Evolutionary conservation across 2,888 invertebrate species (phyloP).

Genomic region (Pelosia muscerda): DNA sequence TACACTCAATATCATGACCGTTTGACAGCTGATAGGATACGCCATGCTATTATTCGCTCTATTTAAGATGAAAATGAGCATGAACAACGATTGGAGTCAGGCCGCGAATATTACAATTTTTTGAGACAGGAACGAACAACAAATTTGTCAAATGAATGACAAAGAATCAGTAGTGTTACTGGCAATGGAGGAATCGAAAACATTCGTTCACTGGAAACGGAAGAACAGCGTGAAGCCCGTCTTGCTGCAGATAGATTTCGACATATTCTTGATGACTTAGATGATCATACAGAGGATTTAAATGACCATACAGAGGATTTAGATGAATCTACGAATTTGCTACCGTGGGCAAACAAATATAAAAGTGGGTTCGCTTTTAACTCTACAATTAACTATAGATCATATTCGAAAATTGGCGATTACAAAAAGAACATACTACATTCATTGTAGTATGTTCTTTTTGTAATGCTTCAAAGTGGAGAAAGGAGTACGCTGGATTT

Average conservation of each 20-base stretch:
- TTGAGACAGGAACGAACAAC: not conserved
- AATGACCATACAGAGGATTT: not conserved
- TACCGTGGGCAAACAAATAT: too few species aligned
- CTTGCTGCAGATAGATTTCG: constrained; percentile 14
- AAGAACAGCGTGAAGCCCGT: constrained; percentile 8
- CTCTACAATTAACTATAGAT: not conserved
- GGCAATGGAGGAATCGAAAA: too few species aligned
- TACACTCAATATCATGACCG: not conserved
- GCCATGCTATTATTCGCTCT: constrained; percentile 5
- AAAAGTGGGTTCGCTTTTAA: too few species aligned
- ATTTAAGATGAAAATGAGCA: constrained; percentile 4
- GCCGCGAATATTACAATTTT: constrained; percentile 13
- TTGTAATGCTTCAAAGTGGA: constrained; percentile 39
- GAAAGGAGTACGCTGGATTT: constrained; percentile 3
- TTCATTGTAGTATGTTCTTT: constrained; percentile 19
- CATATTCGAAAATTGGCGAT: not conserved
- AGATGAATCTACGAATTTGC: too few species aligned
- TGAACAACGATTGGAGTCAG: constrained; percentile 9
- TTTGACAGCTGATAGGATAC: too few species aligned
- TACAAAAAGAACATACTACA: too few species aligned
- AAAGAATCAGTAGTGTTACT: constrained; percentile 9
- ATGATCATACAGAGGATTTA: constrained; percentile 2
- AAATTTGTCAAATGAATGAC: constrained; percentile 16
- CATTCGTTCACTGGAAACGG: constrained; percentile 1
- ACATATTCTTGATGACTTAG: constrained; percentile 6